Conservation (phyloP, 2,888 invertebrate species). For the Zele albiditarsus region DNA sequence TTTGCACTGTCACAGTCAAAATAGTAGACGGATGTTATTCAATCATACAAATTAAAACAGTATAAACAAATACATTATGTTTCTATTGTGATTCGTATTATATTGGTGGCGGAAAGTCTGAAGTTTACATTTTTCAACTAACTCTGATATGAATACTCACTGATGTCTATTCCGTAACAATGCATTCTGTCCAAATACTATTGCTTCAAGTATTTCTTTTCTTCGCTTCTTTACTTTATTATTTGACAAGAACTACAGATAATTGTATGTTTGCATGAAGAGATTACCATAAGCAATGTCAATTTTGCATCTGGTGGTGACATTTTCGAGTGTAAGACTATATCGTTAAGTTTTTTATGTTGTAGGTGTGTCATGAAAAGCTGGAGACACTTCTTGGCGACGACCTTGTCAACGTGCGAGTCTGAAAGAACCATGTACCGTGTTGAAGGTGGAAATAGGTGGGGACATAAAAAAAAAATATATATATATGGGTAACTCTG, state of each 20-base stretch:
- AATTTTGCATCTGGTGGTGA: slow-evolving; percentile 19
- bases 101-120: slow-evolving; percentile 10
- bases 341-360: neutral
- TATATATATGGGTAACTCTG: slow-evolving; percentile 48
- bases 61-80: neutral
- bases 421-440: slow-evolving; percentile 14
- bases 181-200: neutral
- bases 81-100: neutral
- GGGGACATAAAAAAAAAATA: slow-evolving; percentile 42
- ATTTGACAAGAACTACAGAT: slow-evolving; percentile 22
- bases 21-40: slow-evolving; percentile 6
- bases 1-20: slow-evolving; percentile 12
- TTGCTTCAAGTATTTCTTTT: slow-evolving; percentile 1
- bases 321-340: neutral
- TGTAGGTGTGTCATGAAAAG: slow-evolving; percentile 53
- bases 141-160: slow-evolving; percentile 33
- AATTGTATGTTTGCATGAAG: slow-evolving; percentile 25
- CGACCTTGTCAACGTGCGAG: slow-evolving; percentile 59
- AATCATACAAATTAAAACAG: neutral
- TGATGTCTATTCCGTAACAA: slow-evolving; percentile 23
- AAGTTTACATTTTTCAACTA: slow-evolving; percentile 47
- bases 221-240: neutral
- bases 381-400: slow-evolving; percentile 49
- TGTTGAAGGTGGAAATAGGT: slow-evolving; percentile 40
- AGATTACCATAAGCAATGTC: slow-evolving; percentile 28